phyloP scores from a whole-genome alignment of 2,888 invertebrate species.

The Monoplex corrugatus region DNA sequence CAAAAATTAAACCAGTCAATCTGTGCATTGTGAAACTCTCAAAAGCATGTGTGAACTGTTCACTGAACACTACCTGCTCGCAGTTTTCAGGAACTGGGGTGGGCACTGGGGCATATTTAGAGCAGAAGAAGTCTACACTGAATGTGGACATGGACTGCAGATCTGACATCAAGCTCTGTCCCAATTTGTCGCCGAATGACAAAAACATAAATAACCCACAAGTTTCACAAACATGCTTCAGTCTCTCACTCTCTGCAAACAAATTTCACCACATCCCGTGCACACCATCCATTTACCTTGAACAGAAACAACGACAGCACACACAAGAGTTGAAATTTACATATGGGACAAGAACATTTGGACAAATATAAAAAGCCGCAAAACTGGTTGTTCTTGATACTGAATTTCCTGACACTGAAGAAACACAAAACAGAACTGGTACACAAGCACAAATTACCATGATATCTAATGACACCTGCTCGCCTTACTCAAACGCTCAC shows the following conservation, averaged over 20 bases:
- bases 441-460: no score
- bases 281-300: neutral
- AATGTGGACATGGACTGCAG: neutral
- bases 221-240: neutral
- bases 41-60: no score
- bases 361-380: neutral
- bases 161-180: neutral
- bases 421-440: no score
- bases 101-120: neutral
- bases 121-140: neutral
- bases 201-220: conserved; percentile 6
- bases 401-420: no score
- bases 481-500: no score
- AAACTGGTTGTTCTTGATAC: no score
- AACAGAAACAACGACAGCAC: neutral
- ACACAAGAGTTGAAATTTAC: neutral
- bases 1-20: neutral
- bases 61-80: neutral
- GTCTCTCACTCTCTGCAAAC: neutral
- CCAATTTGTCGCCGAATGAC: neutral
- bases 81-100: neutral
- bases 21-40: neutral
- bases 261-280: neutral
- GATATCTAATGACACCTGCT: no score
- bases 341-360: neutral